phyloP scores from a whole-genome alignment of 2,113 vertebrate genomes.

The Rallus limicola region DNA sequence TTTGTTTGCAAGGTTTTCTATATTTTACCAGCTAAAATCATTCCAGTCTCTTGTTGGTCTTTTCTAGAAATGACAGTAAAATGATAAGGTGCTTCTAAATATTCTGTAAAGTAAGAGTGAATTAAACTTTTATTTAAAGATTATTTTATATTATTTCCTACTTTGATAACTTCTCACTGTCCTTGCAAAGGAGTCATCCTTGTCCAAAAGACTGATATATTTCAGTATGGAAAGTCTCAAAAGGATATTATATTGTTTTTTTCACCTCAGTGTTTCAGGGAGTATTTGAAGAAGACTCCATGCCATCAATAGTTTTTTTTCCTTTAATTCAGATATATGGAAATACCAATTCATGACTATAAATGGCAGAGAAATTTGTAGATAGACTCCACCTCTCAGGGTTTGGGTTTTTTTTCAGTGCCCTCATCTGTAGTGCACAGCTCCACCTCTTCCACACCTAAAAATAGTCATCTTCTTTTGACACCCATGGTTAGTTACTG shows the following conservation, averaged over 20 bases:
- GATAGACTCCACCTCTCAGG: not conserved
- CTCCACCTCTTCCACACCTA: not conserved
- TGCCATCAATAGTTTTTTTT: not conserved
- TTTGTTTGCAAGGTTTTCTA: constrained; percentile 34
- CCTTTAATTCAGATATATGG: not conserved
- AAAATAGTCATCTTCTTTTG: not conserved
- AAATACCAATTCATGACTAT: not conserved
- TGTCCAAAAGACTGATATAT: not conserved
- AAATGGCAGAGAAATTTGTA: not conserved
- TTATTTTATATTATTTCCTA: constrained; percentile 52
- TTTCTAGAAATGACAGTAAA: constrained; percentile 60
- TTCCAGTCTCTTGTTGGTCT: constrained; percentile 38
- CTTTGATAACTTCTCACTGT: not conserved
- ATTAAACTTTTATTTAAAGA: constrained; percentile 77
- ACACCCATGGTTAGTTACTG: not conserved
- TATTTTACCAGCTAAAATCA: constrained; percentile 38
- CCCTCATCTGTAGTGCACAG: not conserved
- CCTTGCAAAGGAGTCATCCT: not conserved
- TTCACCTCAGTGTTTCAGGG: not conserved
- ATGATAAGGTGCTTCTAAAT: constrained; percentile 75
- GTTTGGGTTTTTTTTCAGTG: not conserved
- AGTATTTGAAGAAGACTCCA: not conserved
- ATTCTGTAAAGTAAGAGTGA: constrained; percentile 74
- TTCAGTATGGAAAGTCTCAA: not conserved
- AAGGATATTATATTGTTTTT: not conserved